Percentiles rank a stretch among this genome's conserved stretches.
Conservation (phyloP, 2,113 vertebrate species). For the Marmota monax region DNA sequence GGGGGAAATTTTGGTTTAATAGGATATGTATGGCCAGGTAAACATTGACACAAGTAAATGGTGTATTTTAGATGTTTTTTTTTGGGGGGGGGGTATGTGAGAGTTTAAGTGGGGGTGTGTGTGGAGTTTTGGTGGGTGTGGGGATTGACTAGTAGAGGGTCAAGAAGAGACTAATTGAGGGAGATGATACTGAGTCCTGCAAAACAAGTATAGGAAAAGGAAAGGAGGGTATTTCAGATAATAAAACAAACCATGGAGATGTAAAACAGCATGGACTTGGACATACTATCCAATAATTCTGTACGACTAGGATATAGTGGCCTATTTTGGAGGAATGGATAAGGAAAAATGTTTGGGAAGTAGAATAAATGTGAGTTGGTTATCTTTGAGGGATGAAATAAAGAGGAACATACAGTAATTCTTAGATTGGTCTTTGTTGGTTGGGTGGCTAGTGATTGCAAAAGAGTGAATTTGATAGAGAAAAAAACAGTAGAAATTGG, state of each 20-base stretch:
- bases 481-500: conserved; percentile 13
- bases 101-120: not conserved
- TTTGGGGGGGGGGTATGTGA: not conserved
- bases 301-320: not conserved
- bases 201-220: not conserved
- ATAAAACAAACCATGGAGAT: conserved; percentile 7
- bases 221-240: not conserved
- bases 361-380: conserved; percentile 16
- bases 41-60: not conserved
- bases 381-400: not conserved
- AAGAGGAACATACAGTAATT: not conserved
- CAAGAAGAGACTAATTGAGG: not conserved
- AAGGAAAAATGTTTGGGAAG: conserved; percentile 21
- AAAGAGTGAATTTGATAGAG: not conserved
- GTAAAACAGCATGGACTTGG: conserved; percentile 8
- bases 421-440: not conserved
- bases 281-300: conserved; percentile 1
- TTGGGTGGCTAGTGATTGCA: not conserved
- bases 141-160: not conserved
- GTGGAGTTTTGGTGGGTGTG: not conserved
- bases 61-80: not conserved
- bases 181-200: not conserved
- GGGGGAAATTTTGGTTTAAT: not conserved
- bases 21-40: not conserved
- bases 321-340: not conserved